These are phyloP conservation scores for Carapus acus DNA, from an alignment of 2,797 vertebrate genomes.

Conservation along the genomic window DNA sequence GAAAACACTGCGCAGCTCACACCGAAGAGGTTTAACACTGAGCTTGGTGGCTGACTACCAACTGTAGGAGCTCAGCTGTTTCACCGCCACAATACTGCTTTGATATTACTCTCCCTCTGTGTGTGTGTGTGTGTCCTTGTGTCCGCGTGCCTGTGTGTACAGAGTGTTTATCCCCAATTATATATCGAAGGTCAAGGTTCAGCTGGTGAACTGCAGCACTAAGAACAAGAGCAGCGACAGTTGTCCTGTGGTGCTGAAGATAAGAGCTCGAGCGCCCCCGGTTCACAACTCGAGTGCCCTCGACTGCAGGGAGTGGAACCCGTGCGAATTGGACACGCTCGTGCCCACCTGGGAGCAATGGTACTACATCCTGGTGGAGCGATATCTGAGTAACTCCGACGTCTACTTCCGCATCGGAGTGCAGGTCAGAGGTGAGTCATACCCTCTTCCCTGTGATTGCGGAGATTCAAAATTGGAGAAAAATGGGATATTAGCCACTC, in stretches of 20 bases:
- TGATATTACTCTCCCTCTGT: no score
- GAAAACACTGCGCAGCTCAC: not conserved
- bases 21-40: no score
- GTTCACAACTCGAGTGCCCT: conserved; percentile 90
- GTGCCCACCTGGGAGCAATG: conserved; percentile 93
- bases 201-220: conserved; percentile 82
- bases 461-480: no score
- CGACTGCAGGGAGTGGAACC: conserved; percentile 78
- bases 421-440: conserved; percentile 85
- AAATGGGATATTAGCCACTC: no score
- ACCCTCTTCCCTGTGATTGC: not conserved
- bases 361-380: conserved; percentile 95
- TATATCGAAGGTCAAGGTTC: conserved; percentile 85
- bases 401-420: conserved; percentile 88
- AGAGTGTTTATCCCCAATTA: conserved; percentile 97
- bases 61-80: no score
- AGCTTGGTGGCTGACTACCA: no score
- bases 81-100: not conserved
- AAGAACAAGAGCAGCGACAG: conserved; percentile 72
- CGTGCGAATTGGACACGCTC: conserved; percentile 80
- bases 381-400: conserved; percentile 72
- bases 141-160: conserved; percentile 26
- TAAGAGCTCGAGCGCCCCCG: conserved; percentile 89
- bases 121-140: conserved; percentile 10
- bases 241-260: conserved; percentile 87